Base-by-base conservation (phyloP, 2,113 vertebrate genomes). In the Campylomormyrus numenius region DNA sequence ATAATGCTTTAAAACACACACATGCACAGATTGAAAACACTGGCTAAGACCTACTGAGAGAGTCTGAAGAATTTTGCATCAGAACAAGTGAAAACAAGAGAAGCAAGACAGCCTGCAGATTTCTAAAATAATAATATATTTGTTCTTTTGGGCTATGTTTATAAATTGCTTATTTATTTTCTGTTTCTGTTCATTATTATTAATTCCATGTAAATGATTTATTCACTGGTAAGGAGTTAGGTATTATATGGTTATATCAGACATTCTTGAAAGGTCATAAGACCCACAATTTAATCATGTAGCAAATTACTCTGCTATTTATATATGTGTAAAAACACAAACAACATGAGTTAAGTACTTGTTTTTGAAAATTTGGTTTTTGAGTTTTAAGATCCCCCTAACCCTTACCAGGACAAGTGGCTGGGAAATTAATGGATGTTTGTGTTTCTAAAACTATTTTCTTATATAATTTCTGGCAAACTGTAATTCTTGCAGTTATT, bases 131-230 rank as follows among this genome's bases (percentile, higher is more conserved):
- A 62, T 87, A 31, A 48, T n/a, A 15, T 90, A 39, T 45, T 88
- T 88, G 6, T 48, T 17, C 5, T 3, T 35, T 48, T 88, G 7
- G 17, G 46, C 58, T 3, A 85, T 9, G n/a, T 58, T 77, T 62
- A n/a, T 70, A 70, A 84, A 90, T 35, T 84, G 74, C 88, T 83
- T 35, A 53, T 27, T 53, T 46, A 88, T 45, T 90, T 58, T 90
- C 52, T 35, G 87, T 90, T 39, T 74, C 7, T 9, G n/a, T 85
- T n/a, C 50, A 53, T 46, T 52, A 19, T 52, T 39, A 62, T 90
- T 89, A 90, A 42, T 80, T 85, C 24, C 21, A 70, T 45, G 31
- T 45, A 88, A 58, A 84, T 88, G 6, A 35, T 85, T 90, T 90
- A 90, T 83, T 88, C 5, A 46, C 88, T 88, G 39, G 27, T 77